Percentiles rank a stretch among this genome's conserved stretches.
Evolutionary conservation across 2,797 vertebrate genomes (phyloP).

Genomic region (Acipenser oxyrinchus): DNA sequence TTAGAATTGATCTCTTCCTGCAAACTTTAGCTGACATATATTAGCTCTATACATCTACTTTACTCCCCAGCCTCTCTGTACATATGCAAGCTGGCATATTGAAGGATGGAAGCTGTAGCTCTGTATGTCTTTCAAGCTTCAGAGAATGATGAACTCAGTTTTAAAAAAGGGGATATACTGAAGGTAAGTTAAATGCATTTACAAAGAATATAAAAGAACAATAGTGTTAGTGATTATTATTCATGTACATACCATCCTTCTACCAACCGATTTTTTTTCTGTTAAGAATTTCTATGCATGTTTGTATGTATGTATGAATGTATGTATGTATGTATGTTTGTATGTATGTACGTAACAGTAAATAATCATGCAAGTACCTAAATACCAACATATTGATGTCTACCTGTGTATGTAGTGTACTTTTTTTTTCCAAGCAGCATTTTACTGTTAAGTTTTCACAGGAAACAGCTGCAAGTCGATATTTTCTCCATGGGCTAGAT

Average conservation of each 20-base stretch:
- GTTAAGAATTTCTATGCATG: background rate
- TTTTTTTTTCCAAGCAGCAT: no score
- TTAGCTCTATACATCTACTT: no score
- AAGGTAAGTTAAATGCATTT: constrained; percentile 64
- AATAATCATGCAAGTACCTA: no score
- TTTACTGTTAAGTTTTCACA: no score
- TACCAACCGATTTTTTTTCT: background rate
- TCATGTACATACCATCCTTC: background rate
- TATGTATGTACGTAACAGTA: no score
- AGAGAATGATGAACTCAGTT: constrained; percentile 84
- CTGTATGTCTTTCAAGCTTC: constrained; percentile 84
- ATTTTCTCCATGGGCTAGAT: no score
- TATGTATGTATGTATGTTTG: no score
- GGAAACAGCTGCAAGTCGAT: no score
- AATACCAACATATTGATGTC: no score
- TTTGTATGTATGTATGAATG: background rate
- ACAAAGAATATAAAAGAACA: background rate
- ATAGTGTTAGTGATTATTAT: background rate
- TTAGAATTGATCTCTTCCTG: constrained; percentile 22
- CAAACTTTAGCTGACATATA: no score
- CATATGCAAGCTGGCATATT: constrained; percentile 4
- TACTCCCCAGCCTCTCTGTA: constrained; percentile 11
- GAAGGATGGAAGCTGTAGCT: constrained; percentile 82
- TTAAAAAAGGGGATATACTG: constrained; percentile 83
- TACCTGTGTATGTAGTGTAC: background rate